Base-by-base conservation (phyloP, 2,888 invertebrate genomes). In the Drosophila nr. perissopoda region DNA sequence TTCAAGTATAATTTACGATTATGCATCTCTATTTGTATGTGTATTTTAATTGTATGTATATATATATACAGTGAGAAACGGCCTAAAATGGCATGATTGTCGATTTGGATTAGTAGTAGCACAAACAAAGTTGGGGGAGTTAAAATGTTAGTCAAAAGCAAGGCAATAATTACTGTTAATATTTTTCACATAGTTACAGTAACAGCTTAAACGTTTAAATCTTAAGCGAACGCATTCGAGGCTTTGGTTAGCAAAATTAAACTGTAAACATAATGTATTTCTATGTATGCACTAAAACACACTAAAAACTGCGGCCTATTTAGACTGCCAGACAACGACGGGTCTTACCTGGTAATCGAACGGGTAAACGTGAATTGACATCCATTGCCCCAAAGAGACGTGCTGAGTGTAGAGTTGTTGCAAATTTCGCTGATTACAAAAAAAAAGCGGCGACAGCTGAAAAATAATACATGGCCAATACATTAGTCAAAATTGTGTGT, bases 291-390 rank as follows among this genome's bases (percentile, higher is more conserved):
- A 73, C 34, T 25, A 53, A 34, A 53, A 54, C 65, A 74, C 51
- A 82, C 70, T 69, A 72, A 80, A 63, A 64, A 63, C 63, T 64
- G 57, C 70, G 57, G 53, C 36, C 54, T 56, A n/a, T 56, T 46
- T 54, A 52, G 38, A 31, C 51, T 49, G 40, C 34, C 40, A 58
- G 62, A 65, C 56, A 51, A 56, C 21, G 62, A 59, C 36, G 62
- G 59, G 56, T 78, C 83, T 88, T 81, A 87, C 87, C 87, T 85
- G 87, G 87, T 54, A 87, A 75, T 80, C 87, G 83, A 63, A 80
- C 34, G 74, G 85, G 69, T 69, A 87, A 87, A 72, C 76, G 88
- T 74, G 83, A 83, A 84, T 89, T 85, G 74, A 63, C 65, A 74
- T 86, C 85, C 85, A 86, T 86, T 68, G 85, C 81, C 83, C 74